Evolutionary conservation across 2,797 vertebrate genomes (phyloP).

Genomic region (Characodon lateralis): DNA sequence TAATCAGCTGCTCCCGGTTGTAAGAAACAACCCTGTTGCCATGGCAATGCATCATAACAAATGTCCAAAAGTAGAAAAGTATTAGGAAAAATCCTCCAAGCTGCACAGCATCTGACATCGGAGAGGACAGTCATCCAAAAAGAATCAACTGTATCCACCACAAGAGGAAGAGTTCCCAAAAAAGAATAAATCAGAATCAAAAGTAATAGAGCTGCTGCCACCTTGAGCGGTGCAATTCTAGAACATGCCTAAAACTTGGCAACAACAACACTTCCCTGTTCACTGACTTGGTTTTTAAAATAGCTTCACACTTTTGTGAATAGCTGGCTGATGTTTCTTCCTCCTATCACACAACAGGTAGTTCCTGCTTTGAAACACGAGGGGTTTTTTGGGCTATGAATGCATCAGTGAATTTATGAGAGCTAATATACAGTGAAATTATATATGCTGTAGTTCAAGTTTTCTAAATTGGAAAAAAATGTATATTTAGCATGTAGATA

Average conservation of each 20-base stretch:
- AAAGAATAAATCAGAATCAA: no score
- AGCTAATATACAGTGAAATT: background rate
- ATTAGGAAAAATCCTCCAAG: no score
- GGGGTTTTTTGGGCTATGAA: background rate
- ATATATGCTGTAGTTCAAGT: background rate
- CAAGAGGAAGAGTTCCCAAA: no score
- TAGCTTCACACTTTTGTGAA: background rate
- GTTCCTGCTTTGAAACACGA: background rate
- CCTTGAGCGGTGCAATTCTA: no score
- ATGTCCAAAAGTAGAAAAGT: no score
- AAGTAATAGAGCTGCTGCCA: no score
- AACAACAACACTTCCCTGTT: background rate
- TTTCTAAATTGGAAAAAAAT: background rate
- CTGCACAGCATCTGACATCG: no score
- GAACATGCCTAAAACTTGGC: background rate
- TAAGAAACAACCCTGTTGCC: no score
- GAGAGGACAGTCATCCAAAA: no score
- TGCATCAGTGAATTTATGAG: background rate
- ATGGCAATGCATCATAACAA: no score
- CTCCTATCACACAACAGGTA: rapidly evolving
- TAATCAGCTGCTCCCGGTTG: no score
- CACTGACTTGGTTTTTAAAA: background rate
- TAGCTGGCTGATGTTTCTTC: background rate
- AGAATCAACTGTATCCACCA: no score
- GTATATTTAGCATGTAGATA: background rate